Percentiles rank a stretch among this genome's conserved stretches.
These are phyloP conservation scores for Platycercus adscitus DNA, from an alignment of 2,113 vertebrate genomes.

Conservation along the genomic window DNA sequence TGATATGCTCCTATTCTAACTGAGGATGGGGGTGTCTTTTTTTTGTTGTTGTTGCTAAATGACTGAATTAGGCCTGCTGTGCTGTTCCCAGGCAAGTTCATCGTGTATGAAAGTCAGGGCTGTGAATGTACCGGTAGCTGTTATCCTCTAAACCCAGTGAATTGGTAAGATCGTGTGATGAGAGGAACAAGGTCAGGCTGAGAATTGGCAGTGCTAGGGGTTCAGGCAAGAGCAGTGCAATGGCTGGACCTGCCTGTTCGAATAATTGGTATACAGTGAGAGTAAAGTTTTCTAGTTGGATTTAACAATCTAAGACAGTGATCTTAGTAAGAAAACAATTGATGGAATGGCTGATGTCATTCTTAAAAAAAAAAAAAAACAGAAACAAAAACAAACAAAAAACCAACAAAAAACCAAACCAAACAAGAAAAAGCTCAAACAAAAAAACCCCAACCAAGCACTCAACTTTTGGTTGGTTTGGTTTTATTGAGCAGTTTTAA, in stretches of 20 bases:
- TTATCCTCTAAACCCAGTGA: background rate
- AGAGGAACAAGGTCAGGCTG: background rate
- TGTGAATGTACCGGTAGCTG: background rate
- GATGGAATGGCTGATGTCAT: background rate
- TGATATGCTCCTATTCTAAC: background rate
- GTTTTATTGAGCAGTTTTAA: background rate
- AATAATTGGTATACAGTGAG: background rate
- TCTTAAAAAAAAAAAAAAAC: background rate
- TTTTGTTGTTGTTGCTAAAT: background rate
- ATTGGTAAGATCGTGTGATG: background rate
- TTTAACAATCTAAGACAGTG: background rate
- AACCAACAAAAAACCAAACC: no score
- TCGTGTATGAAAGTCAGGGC: background rate
- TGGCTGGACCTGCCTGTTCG: background rate
- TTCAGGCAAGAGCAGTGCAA: background rate
- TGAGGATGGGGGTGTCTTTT: accelerated
- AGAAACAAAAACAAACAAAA: background rate
- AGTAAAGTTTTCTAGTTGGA: background rate
- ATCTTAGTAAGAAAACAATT: background rate
- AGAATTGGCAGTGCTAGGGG: background rate
- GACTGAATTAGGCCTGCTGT: background rate
- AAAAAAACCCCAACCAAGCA: background rate
- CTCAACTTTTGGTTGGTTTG: background rate
- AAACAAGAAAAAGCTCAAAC: background rate
- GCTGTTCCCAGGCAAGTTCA: background rate